Percentiles rank a stretch among this genome's conserved stretches.
Conservation (phyloP, 2,888 invertebrate genomes). For the Embidobia sp. region DNA sequence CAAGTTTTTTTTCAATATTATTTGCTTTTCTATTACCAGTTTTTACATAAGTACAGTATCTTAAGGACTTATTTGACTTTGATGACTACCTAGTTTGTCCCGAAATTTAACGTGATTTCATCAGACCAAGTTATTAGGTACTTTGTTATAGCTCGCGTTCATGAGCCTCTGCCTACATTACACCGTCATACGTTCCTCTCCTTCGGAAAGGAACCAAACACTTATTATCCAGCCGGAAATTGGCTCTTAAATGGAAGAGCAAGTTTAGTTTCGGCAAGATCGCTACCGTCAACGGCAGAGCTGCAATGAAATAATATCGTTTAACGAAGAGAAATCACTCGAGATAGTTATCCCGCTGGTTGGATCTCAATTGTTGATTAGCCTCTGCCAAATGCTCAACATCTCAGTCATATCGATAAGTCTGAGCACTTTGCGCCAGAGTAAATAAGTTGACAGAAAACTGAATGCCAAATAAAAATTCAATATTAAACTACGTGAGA, state of each 20-base stretch:
- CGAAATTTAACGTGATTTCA: slow-evolving; percentile 1
- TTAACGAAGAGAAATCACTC: slow-evolving; percentile 50
- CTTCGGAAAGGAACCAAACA: slow-evolving; percentile 29
- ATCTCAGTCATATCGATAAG: not conserved
- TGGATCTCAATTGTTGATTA: slow-evolving; percentile 54
- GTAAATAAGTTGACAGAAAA: slow-evolving; percentile 9
- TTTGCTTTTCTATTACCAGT: no score
- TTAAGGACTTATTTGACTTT: no score
- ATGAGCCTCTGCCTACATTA: slow-evolving; percentile 33
- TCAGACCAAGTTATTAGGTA: slow-evolving; percentile 11
- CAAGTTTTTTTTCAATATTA: no score
- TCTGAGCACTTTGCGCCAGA: slow-evolving; percentile 6
- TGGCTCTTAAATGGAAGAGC: slow-evolving; percentile 56
- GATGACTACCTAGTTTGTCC: no score
- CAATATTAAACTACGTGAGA: no score
- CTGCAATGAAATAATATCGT: slow-evolving; percentile 53
- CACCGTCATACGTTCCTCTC: slow-evolving; percentile 32
- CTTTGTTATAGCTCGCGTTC: slow-evolving; percentile 28
- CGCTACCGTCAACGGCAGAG: slow-evolving; percentile 48
- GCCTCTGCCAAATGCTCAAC: slow-evolving; percentile 28
- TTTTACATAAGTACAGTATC: no score
- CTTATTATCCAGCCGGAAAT: slow-evolving; percentile 53
- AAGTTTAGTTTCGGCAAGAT: slow-evolving; percentile 52
- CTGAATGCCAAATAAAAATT: no score
- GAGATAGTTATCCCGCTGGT: slow-evolving; percentile 34